Evolutionary conservation across 2,113 vertebrate genomes (phyloP), one percentile per base, ranked within the genome.

Genomic region (Python bivittatus): DNA sequence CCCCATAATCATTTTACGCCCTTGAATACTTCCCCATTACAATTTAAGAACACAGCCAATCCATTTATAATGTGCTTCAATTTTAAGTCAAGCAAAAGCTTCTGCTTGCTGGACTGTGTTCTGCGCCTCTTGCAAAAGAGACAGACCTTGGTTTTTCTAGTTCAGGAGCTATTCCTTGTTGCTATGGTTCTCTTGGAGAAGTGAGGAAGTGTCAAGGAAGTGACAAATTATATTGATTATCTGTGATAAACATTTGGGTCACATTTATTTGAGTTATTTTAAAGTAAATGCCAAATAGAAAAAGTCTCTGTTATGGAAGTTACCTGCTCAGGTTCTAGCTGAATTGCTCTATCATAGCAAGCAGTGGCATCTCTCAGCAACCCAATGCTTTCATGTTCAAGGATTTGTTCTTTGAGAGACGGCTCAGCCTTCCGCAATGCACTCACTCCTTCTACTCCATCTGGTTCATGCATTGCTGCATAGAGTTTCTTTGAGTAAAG

Each of bases 351-450:
- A 90, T 99, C 99, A 15, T 99, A 99, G 94, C 99, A 99, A 56
- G 99, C 99, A 25, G 99, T 99, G 0, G 99, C 99, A 84, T 99
- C 99, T 89, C 99, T 97, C 83, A 99, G 96, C 84, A 99, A 97
- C 4, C 99, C 99, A 88, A 99, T 99, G 94, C 99, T 99, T 96
- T 99, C 99, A 3, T 99, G 99, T 90, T 99, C 99, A 84, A 99
- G 98, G 90, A 99, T 99, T 96, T 99, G 99, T 87, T 99, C 99
- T 92, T 98, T 98, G 20, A 99, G 97, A 12, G 99, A 99, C 0
- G 99, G 98, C 91, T 99, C 99, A 92, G 99, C 99, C 95, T 98
- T 99, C 92, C 99, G 97, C 96, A 99, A 97, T 84, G 99, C 98
- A 0, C 99, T 99, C 29, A 99, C 99, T 2, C 99, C 99, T 33